Percentiles rank a stretch among this genome's conserved stretches.
Evolutionary conservation across 2,797 vertebrate genomes (phyloP).

Genomic region (Rhinichthys osculus): DNA sequence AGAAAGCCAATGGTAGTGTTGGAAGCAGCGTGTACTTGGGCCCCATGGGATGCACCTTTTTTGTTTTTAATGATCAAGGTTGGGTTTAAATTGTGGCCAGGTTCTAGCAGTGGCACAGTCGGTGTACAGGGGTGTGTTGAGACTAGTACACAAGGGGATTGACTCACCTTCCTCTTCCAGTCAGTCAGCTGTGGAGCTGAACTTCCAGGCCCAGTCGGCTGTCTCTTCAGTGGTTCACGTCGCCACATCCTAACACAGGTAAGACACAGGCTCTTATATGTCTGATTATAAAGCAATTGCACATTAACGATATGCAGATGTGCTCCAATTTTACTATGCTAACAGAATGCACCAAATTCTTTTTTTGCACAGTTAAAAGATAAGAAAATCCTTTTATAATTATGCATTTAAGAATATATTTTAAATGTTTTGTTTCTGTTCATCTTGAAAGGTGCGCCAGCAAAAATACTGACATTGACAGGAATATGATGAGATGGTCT

Average conservation of each 20-base stretch:
- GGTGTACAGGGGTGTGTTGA: constrained; percentile 45
- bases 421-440: background rate
- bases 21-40: constrained; percentile 45
- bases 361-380: background rate
- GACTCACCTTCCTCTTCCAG: constrained; percentile 27
- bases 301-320: background rate
- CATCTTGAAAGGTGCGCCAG: background rate
- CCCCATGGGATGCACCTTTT: constrained; percentile 55
- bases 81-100: constrained; percentile 62
- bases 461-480: background rate
- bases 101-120: constrained; percentile 42
- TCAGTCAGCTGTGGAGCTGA: constrained; percentile 32
- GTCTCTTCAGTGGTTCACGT: constrained; percentile 31
- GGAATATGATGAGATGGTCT: background rate
- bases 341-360: background rate
- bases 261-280: constrained; percentile 26
- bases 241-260: constrained; percentile 53
- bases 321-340: background rate
- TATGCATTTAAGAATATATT: background rate
- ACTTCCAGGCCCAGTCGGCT: constrained; percentile 29
- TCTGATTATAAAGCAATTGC: background rate
- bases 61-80: constrained; percentile 66
- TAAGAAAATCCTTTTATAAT: background rate
- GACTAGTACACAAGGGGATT: constrained; percentile 43
- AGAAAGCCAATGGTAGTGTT: constrained; percentile 58